Evolutionary conservation across 1,140 invertebrate genomes (phyloP), one percentile per base, ranked within the genome.

Genomic region (Stenopsyche tienmushanensis): DNA sequence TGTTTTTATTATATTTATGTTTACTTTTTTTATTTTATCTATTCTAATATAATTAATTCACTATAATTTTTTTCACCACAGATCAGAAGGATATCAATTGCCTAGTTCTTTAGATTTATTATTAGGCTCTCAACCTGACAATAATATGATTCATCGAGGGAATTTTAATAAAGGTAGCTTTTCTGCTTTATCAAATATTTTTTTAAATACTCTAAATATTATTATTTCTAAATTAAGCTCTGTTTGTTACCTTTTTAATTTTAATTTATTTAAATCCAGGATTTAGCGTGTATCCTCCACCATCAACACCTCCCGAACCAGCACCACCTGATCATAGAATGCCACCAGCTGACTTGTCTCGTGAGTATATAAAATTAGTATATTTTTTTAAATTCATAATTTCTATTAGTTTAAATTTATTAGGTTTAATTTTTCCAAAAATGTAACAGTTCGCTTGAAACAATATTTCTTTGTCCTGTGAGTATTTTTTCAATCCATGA

Each of bases 281-380:
- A 73, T 90, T 91, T 76, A 88, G 89, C 76, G 89, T 90, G 59
- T 92, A 90, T 75, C 90, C 90, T 69, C 88, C 87, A 66, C 88
- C 89, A 47, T 90, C 87, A 69, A 91, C 89, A 62, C 89, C 90
- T 29, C 90, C 90, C 50, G 90, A 92, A 78, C 90, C 90, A 65
- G 89, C 89, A 55, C 90, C 90, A 64, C 89, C 89, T 64, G 90
- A 91, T 76, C 86, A 88, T 74, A 82, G 83, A 71, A 80, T 85
- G 78, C 79, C 79, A 18, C 69, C 50, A 5, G 72, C 76, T 0
- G 80, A 81, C 70, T 62, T 81, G 21, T 81, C 80, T 45, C 80
- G 80, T 81, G 72, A 75, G 78, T 76, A 17, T 39, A 49, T 50
- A 49, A 17, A 13, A 34, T 54, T 25, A 2, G 13, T 18, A 54